Conservation (phyloP, 2,113 vertebrate species). For the Caracal caracal region DNA sequence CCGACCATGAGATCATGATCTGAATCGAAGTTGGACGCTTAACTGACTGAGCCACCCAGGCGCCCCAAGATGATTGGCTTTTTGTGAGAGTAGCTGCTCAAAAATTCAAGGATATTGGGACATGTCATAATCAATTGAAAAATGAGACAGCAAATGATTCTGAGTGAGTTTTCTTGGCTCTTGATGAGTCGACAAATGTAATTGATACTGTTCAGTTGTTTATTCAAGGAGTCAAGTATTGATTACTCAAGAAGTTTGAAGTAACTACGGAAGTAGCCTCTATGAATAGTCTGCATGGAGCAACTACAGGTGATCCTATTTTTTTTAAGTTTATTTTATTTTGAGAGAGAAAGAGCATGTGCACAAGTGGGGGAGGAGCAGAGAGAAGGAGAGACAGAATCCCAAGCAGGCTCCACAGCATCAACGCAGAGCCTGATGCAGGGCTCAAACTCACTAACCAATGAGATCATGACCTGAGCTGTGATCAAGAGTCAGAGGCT, state of each 20-base stretch:
- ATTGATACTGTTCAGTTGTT: background rate
- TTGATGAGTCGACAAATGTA: background rate
- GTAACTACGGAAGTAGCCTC: background rate
- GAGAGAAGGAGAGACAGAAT: too few species aligned
- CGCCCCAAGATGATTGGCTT: background rate
- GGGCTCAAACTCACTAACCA: too few species aligned
- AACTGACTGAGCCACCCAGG: too few species aligned
- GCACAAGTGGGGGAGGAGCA: too few species aligned
- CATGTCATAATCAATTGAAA: background rate
- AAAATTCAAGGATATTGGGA: background rate
- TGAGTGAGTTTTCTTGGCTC: slow-evolving; percentile 16
- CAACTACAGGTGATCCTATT: background rate
- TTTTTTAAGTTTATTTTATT: too few species aligned
- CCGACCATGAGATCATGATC: too few species aligned
- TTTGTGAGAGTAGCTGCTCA: background rate
- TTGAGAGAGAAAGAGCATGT: too few species aligned
- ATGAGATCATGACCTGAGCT: too few species aligned
- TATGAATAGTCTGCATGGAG: background rate
- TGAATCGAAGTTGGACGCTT: too few species aligned
- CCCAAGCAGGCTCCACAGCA: too few species aligned
- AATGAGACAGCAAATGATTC: slow-evolving; percentile 18
- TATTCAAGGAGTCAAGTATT: background rate
- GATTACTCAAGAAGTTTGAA: slow-evolving; percentile 28
- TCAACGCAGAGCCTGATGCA: too few species aligned
- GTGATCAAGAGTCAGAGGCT: too few species aligned